Evolutionary conservation across 2,888 invertebrate genomes (phyloP), one percentile per base, ranked within the genome.

Genomic region (Vesta saturnalis): DNA sequence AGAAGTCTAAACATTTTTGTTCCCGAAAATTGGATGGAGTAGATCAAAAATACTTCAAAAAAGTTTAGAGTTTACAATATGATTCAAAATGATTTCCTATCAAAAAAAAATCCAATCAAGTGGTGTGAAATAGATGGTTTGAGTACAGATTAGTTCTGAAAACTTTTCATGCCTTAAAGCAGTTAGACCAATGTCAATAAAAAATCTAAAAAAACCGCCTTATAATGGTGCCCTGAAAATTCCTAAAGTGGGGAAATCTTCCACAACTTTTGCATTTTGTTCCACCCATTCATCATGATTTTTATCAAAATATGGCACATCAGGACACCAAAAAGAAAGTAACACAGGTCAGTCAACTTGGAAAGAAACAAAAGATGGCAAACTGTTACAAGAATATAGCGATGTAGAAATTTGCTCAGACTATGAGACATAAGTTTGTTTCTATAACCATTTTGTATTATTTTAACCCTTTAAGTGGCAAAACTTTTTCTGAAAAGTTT

Each of bases 381-480:
- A 43, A 43, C 2, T 43, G 2, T 43, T 43, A 43, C 43, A 43
- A 43, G 43, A 43, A 43, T 43, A 43, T 43, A 43, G 43, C 43
- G 43, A 43, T 43, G 43, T 3, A 43, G 43, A 43, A 43, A 3
- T 43, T 43, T 43, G n/a, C 43, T 43, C 43, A 43, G 43, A 10
- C 43, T 43, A 43, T 43, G 43, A 43, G 5, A 43, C 43, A 43
- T 43, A 43, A 43, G 43, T 43, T 43, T 43, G 43, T 43, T 43
- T 43, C 2, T 14, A 43, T 43, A 43, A 43, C 43, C 43, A 12
- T 43, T n/a, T 43, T 43, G 2, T 23, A 23, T 23, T 23, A 8
- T 23, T 23, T 23, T 8, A 23, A 23, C n/a, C n/a, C n/a, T n/a
- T n/a, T n/a, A n/a, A n/a, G n/a, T n/a, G n/a, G n/a, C n/a, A n/a